Conservation (phyloP, 1,140 invertebrate species). For the Diabrotica undecimpunctata region DNA sequence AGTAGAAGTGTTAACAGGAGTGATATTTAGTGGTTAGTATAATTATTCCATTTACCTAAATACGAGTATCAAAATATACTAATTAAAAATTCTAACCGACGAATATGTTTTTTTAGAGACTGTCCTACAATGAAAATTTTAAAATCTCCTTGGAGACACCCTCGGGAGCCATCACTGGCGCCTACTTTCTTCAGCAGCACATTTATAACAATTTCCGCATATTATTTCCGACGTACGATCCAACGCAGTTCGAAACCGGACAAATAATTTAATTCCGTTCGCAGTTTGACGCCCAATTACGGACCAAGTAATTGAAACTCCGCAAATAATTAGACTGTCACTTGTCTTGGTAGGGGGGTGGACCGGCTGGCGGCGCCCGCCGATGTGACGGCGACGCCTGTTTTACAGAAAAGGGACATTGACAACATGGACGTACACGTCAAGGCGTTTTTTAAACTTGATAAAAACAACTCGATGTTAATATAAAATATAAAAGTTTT, state of each 20-base stretch:
- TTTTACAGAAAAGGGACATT: slow-evolving; percentile 15
- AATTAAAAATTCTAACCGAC: too few species aligned
- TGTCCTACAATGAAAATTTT: too few species aligned
- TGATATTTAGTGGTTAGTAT: too few species aligned
- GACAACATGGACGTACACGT: background rate
- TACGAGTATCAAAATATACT: too few species aligned
- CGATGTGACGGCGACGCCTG: slow-evolving; percentile 27
- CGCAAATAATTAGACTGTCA: slow-evolving; percentile 46
- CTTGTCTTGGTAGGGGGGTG: slow-evolving; percentile 41
- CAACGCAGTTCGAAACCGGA: slow-evolving; percentile 37
- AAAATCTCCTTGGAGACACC: too few species aligned
- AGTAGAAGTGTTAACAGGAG: too few species aligned
- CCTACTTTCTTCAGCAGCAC: slow-evolving; percentile 4
- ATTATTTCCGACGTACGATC: slow-evolving; percentile 23
- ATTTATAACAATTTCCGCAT: slow-evolving; percentile 37
- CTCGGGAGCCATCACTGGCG: background rate
- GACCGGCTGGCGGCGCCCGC: too few species aligned
- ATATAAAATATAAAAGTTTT: too few species aligned
- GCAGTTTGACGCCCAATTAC: slow-evolving; percentile 47
- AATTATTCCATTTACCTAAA: too few species aligned
- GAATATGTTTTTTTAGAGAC: too few species aligned
- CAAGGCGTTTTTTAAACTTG: background rate
- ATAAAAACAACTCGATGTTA: too few species aligned
- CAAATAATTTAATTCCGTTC: slow-evolving; percentile 48
- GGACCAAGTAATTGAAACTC: slow-evolving; percentile 45